phyloP scores from a whole-genome alignment of 2,888 invertebrate species.

The Metopia argyrocephala region DNA sequence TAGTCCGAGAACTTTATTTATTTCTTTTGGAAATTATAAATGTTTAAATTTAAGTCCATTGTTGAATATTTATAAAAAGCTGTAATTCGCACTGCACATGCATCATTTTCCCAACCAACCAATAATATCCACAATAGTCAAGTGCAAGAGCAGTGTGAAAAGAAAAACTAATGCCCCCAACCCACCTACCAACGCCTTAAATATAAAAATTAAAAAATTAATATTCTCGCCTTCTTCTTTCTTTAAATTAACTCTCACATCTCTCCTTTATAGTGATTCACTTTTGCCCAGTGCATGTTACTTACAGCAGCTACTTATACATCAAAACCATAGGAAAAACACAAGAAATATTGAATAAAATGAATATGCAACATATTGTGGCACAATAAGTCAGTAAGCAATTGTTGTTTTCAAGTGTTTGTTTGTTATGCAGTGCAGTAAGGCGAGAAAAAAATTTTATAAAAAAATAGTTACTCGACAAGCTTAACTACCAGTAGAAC shows the following conservation, averaged over 20 bases:
- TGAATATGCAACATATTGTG: slow-evolving; percentile 1
- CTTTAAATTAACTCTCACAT: slow-evolving; percentile 30
- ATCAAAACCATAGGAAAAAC: not conserved
- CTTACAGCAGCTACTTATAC: not conserved
- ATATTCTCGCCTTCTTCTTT: too few species aligned
- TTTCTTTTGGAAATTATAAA: not conserved
- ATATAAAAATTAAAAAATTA: too few species aligned
- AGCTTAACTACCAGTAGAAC: slow-evolving; percentile 9
- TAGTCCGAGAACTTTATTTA: too few species aligned
- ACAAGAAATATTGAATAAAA: not conserved
- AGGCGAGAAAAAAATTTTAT: not conserved
- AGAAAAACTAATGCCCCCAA: not conserved
- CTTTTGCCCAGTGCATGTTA: slow-evolving; percentile 22
- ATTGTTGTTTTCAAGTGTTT: slow-evolving; percentile 19
- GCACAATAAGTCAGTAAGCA: not conserved
- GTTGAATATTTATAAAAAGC: not conserved
- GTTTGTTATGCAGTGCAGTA: slow-evolving; percentile 16
- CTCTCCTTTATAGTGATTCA: not conserved
- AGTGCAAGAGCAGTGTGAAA: slow-evolving; percentile 49
- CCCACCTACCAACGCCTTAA: too few species aligned
- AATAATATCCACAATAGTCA: slow-evolving; percentile 24
- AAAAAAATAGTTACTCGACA: not conserved
- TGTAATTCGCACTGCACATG: too few species aligned
- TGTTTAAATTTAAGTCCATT: not conserved
- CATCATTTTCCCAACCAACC: too few species aligned